Conservation (phyloP, 2,888 invertebrate genomes). For the Epirrita christyi region DNA sequence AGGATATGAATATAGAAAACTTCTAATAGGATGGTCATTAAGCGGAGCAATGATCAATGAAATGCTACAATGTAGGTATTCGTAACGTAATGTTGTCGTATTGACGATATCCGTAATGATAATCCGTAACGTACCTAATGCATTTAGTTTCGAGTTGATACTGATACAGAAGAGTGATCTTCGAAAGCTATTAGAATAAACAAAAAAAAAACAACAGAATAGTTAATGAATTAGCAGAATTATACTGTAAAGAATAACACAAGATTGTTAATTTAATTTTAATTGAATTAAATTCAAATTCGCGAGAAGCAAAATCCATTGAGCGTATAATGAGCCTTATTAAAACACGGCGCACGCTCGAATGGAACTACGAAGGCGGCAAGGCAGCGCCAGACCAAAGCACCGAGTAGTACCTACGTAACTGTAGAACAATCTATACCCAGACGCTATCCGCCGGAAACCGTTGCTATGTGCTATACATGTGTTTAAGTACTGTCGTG, state of each 20-base stretch:
- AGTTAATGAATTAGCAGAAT: constrained; percentile 13
- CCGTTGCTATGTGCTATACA: constrained; percentile 48
- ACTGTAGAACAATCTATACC: constrained; percentile 28
- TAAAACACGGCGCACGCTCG: constrained; percentile 68
- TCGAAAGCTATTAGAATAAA: not conserved
- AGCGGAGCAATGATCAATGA: constrained; percentile 21
- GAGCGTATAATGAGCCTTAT: constrained; percentile 57
- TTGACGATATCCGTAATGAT: too few species aligned
- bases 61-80: not conserved
- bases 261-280: too few species aligned
- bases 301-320: constrained; percentile 27
- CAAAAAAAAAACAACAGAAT: not conserved
- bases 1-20: constrained; percentile 45
- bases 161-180: too few species aligned
- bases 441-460: constrained; percentile 72
- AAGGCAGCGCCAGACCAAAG: constrained; percentile 40
- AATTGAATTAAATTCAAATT: constrained; percentile 28
- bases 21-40: constrained; percentile 34
- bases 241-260: too few species aligned
- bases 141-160: too few species aligned
- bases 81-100: too few species aligned
- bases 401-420: not conserved
- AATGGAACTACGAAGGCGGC: constrained; percentile 60
- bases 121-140: too few species aligned
- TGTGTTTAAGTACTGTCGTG: constrained; percentile 8